Evolutionary conservation across 2,888 invertebrate genomes (phyloP).

Genomic region (Troides aeacus): DNA sequence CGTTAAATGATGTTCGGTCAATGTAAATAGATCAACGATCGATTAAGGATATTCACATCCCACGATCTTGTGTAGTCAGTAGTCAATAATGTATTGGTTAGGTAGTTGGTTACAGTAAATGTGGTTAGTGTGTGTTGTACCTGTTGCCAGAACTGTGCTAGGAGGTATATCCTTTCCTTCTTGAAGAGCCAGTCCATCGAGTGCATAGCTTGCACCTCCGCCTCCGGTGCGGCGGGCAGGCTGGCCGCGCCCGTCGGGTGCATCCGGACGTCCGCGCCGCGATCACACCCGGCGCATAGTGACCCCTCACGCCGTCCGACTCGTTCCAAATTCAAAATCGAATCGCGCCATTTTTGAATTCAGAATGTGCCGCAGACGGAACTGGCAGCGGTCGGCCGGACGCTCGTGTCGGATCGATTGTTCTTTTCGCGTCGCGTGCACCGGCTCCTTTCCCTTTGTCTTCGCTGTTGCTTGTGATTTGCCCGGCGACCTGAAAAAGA

Average conservation of each 20-base stretch:
- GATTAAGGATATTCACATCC: too few relatives aligned
- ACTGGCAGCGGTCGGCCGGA: constrained; percentile 31
- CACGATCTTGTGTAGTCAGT: too few relatives aligned
- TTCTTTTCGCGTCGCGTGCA: constrained; percentile 54
- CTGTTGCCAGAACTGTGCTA: constrained; percentile 98
- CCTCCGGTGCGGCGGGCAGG: constrained; percentile 90
- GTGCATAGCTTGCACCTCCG: constrained; percentile 96
- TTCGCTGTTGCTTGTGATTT: constrained; percentile 44
- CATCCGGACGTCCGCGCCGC: constrained; percentile 80
- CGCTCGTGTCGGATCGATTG: constrained; percentile 52
- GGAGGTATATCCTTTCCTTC: constrained; percentile 95
- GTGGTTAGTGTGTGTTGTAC: constrained; percentile 70
- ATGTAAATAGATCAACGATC: too few relatives aligned
- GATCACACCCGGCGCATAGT: constrained; percentile 64
- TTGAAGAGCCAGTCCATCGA: constrained; percentile 98
- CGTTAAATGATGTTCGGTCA: too few relatives aligned
- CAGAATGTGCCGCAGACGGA: constrained; percentile 12
- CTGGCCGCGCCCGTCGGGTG: constrained; percentile 86
- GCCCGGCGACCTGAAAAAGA: constrained; percentile 64
- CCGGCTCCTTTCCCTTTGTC: constrained; percentile 41
- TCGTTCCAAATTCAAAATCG: constrained; percentile 42
- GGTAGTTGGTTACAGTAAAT: too few relatives aligned
- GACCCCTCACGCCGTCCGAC: constrained; percentile 47
- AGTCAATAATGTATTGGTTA: too few relatives aligned
- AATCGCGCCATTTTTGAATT: constrained; percentile 44